These are phyloP conservation scores for human DNA, from an alignment of 2,113 vertebrate genomes.

Conservation along the genomic window DNA sequence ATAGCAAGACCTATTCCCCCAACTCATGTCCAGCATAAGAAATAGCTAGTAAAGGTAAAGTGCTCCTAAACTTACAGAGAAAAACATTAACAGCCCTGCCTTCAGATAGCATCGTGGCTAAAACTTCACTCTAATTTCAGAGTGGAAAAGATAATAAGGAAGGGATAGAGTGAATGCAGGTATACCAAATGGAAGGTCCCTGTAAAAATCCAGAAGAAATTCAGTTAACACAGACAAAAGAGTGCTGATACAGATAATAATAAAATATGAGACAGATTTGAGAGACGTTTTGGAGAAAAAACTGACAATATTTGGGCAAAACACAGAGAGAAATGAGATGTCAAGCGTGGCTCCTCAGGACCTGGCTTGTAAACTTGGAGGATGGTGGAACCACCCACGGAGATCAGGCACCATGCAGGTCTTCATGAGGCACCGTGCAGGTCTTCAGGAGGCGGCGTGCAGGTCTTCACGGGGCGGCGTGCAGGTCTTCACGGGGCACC, in stretches of 20 bases:
- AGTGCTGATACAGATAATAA: not conserved
- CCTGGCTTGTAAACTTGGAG: not conserved
- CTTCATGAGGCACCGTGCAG: too few relatives aligned
- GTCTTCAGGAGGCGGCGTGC: too few relatives aligned
- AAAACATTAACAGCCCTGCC: not conserved
- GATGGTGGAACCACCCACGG: too few relatives aligned
- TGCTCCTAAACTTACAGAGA: not conserved
- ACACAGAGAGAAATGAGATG: not conserved
- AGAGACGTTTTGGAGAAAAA: not conserved
- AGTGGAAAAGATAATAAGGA: not conserved
- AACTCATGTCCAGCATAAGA: not conserved
- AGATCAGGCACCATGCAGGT: not conserved
- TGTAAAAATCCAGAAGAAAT: not conserved
- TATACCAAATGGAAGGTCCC: not conserved
- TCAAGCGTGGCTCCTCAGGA: not conserved
- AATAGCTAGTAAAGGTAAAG: not conserved
- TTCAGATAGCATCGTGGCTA: not conserved
- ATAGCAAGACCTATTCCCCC: not conserved
- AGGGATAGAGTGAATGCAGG: not conserved
- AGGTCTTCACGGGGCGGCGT: too few relatives aligned
- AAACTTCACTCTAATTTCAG: not conserved
- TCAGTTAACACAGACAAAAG: not conserved
- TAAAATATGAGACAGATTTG: not conserved
- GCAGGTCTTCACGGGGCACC: too few relatives aligned
- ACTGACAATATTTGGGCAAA: not conserved